Evolutionary conservation across 2,888 invertebrate species (phyloP), one percentile per base, ranked within the genome.

Genomic region (Bombyx huttoni): DNA sequence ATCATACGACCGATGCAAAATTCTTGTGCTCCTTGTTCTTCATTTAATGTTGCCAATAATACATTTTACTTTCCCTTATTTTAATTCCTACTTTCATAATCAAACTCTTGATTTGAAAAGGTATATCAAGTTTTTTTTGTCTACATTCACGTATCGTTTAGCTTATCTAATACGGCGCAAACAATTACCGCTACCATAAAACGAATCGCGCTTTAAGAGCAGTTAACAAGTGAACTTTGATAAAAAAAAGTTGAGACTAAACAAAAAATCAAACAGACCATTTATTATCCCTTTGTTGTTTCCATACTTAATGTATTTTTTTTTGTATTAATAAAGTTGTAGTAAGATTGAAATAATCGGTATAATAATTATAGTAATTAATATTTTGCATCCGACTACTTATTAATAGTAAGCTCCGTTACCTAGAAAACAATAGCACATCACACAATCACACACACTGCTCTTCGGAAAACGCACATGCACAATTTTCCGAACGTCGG

Each of bases 351-450:
- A 40, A 40, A 40, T 10, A 40, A 40, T 8, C 12, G 40, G 8
- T 40, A 40, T 7, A 5, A 40, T 40, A 10, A 40, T 24, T 12
- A 33, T 34, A 12, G 14, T 34, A 46, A 34, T 46, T 13, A 74
- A 72, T 73, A 73, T 62, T 63, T 71, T 68, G 72, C 68, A 78
- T 79, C 76, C 78, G 74, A 75, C 75, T 75, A 81, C 78, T 77
- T 77, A 71, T 65, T 64, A 78, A 78, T 69, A 80, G 74, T 72
- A 71, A 70, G 74, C 65, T 65, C 74, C 71, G 60, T 87, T 86
- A 88, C 88, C 88, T 88, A 88, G 82, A 81, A 85, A 88, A 88
- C 84, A 87, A 88, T 83, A 82, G 85, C 87, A 88, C 87, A 87
- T 88, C 79, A 81, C 88, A 87, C 86, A 81, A 80, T 73, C 83